Evolutionary conservation across 2,888 invertebrate genomes (phyloP).

Genomic region (Acleris emargana): DNA sequence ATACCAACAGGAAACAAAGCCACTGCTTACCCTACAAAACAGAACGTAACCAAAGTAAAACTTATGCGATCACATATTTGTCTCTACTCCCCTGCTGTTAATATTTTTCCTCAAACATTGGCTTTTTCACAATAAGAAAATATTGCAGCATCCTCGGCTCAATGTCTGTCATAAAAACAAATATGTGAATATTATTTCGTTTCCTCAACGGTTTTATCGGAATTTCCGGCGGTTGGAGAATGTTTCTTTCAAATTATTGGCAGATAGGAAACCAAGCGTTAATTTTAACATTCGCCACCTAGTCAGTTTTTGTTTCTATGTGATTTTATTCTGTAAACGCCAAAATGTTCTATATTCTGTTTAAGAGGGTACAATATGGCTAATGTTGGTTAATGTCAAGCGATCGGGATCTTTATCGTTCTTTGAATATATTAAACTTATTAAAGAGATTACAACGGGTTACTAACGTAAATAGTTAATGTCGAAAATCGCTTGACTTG

Average conservation of each 20-base stretch:
- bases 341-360: no score
- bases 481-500: no score
- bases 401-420: no score
- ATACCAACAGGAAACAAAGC: not conserved
- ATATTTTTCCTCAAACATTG: conserved; percentile 20
- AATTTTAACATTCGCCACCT: not conserved
- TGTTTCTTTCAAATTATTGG: not conserved
- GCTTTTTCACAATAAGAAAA: conserved; percentile 27
- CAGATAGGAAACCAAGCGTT: not conserved
- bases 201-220: not conserved
- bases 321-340: not conserved
- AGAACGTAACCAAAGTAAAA: conserved; percentile 15
- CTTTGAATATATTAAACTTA: no score
- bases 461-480: no score
- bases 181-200: conserved; percentile 7
- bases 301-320: not conserved
- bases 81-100: conserved; percentile 15
- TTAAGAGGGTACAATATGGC: no score
- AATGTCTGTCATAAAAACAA: conserved; percentile 13
- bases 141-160: conserved; percentile 14
- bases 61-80: conserved; percentile 26
- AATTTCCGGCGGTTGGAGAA: not conserved
- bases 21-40: conserved; percentile 13
- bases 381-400: no score
- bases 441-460: no score